phyloP scores from a whole-genome alignment of 2,888 invertebrate species.

The Yponomeuta evonymella region DNA sequence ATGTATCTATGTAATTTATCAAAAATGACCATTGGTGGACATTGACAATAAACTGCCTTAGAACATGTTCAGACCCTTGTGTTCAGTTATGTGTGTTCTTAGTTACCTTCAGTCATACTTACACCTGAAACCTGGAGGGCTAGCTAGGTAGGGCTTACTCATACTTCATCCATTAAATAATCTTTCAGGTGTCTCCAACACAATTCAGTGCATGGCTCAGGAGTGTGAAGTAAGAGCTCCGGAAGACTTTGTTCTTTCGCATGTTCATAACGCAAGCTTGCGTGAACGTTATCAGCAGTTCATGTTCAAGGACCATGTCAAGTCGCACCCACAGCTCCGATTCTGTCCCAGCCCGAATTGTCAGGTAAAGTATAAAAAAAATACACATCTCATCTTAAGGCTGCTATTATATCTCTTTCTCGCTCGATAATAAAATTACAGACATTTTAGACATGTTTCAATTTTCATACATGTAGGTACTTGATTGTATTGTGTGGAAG shows the following conservation, averaged over 20 bases:
- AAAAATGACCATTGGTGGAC: too few species aligned
- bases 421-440: too few species aligned
- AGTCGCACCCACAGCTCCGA: slow-evolving; percentile 91
- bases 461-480: background rate
- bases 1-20: too few species aligned
- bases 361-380: slow-evolving; percentile 65
- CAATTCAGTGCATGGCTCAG: slow-evolving; percentile 97
- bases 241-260: slow-evolving; percentile 94
- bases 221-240: slow-evolving; percentile 96
- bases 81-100: too few species aligned
- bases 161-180: background rate
- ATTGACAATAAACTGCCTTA: too few species aligned
- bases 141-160: slow-evolving; percentile 3
- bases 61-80: too few species aligned
- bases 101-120: too few species aligned
- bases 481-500: background rate
- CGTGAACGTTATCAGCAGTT: slow-evolving; percentile 96
- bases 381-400: too few species aligned
- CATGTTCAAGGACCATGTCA: slow-evolving; percentile 97
- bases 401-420: too few species aligned
- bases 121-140: too few species aligned
- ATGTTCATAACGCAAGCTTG: slow-evolving; percentile 87
- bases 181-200: slow-evolving; percentile 81
- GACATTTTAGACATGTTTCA: background rate
- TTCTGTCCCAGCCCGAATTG: slow-evolving; percentile 99